A percentile compares a stretch with the other conserved stretches of the same genome.
These are phyloP conservation scores for Harpegnathos saltator DNA, from an alignment of 1,140 invertebrate species.

Conservation along the genomic window DNA sequence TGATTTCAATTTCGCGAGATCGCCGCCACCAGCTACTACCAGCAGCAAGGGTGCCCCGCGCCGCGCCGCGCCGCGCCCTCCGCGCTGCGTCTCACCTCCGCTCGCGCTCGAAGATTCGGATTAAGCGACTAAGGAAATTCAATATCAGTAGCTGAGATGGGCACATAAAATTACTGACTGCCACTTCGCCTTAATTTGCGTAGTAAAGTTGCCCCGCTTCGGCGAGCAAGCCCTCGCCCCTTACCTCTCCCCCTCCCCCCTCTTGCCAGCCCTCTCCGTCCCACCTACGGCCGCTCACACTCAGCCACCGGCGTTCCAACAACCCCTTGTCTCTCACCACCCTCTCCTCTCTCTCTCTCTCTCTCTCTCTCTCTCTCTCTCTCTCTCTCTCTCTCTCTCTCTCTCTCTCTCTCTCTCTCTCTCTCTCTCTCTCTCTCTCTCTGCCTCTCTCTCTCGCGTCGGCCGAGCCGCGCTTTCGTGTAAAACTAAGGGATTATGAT, in stretches of 20 bases:
- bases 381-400: constrained; percentile 59
- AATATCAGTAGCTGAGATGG: constrained; percentile 86
- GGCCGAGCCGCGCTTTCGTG: constrained; percentile 69
- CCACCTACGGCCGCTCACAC: constrained; percentile 30
- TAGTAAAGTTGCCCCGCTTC: constrained; percentile 81
- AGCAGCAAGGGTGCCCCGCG: constrained; percentile 64
- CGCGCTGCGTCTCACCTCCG: constrained; percentile 25
- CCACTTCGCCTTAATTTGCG: constrained; percentile 86
- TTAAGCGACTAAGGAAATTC: constrained; percentile 86
- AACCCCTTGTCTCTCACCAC: constrained; percentile 1
- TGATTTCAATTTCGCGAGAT: constrained; percentile 85
- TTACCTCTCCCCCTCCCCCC: constrained; percentile 33
- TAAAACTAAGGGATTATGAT: constrained; percentile 84
- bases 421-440: too few relatives aligned
- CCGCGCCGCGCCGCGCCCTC: constrained; percentile 5
- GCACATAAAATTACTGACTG: constrained; percentile 86
- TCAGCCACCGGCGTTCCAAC: constrained; percentile 11
- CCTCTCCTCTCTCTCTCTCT: constrained; percentile 39
- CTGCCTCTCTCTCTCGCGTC: constrained; percentile 65
- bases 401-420: constrained; percentile 32
- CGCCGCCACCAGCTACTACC: constrained; percentile 70
- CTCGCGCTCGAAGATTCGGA: constrained; percentile 80
- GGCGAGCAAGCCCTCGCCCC: constrained; percentile 33
- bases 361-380: too few relatives aligned
- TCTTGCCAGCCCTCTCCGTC: too few relatives aligned